A percentile compares a stretch with the other conserved stretches of the same genome.
Evolutionary conservation across 2,797 vertebrate genomes (phyloP).

Genomic region (Fringilla coelebs): DNA sequence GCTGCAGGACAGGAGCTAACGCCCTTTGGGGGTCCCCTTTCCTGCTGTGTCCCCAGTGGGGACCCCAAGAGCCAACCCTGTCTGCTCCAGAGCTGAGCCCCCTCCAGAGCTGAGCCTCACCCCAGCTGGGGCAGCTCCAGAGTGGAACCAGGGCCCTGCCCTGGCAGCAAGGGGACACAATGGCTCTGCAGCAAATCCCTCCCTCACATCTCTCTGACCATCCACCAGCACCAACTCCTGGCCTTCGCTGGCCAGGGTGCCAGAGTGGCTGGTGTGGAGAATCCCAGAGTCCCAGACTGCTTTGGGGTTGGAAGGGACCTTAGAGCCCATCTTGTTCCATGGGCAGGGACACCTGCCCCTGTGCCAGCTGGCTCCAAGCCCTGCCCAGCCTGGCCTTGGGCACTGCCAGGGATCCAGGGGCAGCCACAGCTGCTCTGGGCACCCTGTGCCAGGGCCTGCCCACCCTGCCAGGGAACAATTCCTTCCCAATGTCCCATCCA

Average conservation of each 20-base stretch:
- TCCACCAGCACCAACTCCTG: accelerated
- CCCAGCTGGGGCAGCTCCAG: accelerated
- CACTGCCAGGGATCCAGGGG: neutral
- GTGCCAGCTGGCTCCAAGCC: accelerated
- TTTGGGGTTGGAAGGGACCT: neutral
- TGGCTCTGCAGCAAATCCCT: neutral
- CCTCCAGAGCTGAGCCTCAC: neutral
- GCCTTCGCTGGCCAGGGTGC: neutral
- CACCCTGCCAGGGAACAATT: neutral
- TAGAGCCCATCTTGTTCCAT: neutral
- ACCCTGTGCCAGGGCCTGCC: neutral
- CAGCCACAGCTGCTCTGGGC: neutral
- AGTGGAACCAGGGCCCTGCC: accelerated
- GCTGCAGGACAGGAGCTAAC: accelerated
- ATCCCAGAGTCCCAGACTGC: neutral
- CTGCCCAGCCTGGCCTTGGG: accelerated
- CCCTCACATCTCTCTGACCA: accelerated
- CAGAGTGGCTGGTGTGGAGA: neutral
- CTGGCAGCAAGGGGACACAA: neutral
- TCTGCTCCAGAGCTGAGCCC: neutral
- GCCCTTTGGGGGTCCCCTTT: neutral
- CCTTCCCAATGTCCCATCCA: neutral
- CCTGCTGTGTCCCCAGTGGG: neutral
- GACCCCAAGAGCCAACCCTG: neutral
- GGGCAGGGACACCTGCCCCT: accelerated